Base-by-base conservation (phyloP, 2,797 vertebrate genomes). In the Gymnoscopelus braueri region DNA sequence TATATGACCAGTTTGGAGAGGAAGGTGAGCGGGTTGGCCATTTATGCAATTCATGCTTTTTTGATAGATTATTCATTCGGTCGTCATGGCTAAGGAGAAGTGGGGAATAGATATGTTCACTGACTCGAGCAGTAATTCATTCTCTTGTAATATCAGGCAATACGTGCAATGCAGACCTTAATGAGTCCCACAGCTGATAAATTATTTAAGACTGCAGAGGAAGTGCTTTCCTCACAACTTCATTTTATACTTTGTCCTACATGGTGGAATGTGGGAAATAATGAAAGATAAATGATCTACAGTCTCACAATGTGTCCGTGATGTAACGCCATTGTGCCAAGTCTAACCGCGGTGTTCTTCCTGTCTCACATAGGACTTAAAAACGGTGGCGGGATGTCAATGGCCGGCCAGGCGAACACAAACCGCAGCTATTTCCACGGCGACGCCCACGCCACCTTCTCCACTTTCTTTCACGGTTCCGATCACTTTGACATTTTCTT, bases 401-500 rank as follows among this genome's bases (percentile, higher is more conserved):
- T 76, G 67, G 64, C 85, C 0, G 67, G 77, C 23, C 84, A 91
- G 44, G 91, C 94, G 51, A 96, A 89, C 85, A 86, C 92, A 39
- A 95, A 95, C 88, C 95, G 95, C 80, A 95, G 93, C 72, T 95
- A 94, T 51, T 95, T 95, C 87, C 95, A 94, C 0, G 92, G 93
- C 11, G 97, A 98, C 71, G 94, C 95, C 24, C 96, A 97, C 0
- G 94, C 95, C 77, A 96, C 95, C 61, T 98, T 98, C 0, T 95
- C 95, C 0, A 95, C 96, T 65, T 97, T 94, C 92, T 97, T 96
- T 0, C 95, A 95, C 19, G 95, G 95, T 76, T 96, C 96, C 53
- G 96, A 96, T 80, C 95, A 95, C 84, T 98, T 98, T 0, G 96
- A 96, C 81, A 94, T 98, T 89, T 98, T 96, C 92, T 99, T 98